Evolutionary conservation across 2,888 invertebrate genomes (phyloP), one percentile per base, ranked within the genome.

Genomic region (Lepidocyrtoides sp.): DNA sequence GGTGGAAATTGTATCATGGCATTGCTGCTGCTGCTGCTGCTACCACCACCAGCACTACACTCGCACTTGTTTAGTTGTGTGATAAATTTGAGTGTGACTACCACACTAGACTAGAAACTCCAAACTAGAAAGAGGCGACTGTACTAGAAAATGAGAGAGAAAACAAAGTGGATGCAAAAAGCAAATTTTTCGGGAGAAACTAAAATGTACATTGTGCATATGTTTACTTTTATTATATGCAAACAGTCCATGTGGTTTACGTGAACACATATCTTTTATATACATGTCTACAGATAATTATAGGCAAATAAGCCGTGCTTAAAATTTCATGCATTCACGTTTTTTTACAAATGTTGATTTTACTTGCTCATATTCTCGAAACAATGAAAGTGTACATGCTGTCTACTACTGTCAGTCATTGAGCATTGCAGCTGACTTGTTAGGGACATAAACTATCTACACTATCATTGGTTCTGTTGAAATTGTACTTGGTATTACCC

Each of bases 11-110:
- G 63, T 32, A 66, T 29, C 32, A 32, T 32, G 63, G 63, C 32
- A 81, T 5, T n/a, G 32, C 63, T 57, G 1, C 63, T 10, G 32
- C 14, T n/a, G 14, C 32, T 32, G 7, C 29, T 2, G 12, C 63
- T n/a, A n/a, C n/a, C n/a, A n/a, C n/a, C n/a, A n/a, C n/a, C n/a
- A n/a, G n/a, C n/a, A n/a, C n/a, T n/a, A n/a, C n/a, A n/a, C n/a
- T n/a, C n/a, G n/a, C n/a, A 32, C 32, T 32, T 8, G 14, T 32
- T 32, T 32, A 29, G 29, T 32, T 66, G 12, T 66, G 63, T 32
- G 63, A 66, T 66, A 66, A 66, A 66, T 66, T 66, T 66, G 63
- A 66, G 63, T 26, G 63, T 32, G 63, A 26, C 60, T 60, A 14
- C n/a, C 51, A 17, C 41, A 36, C 17, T n/a, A 51, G 12, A 51